Percentiles rank a stretch among this genome's conserved stretches.
These are phyloP conservation scores for Melanotaenia nigrans DNA, from an alignment of 2,797 vertebrate species.

Conservation along the genomic window DNA sequence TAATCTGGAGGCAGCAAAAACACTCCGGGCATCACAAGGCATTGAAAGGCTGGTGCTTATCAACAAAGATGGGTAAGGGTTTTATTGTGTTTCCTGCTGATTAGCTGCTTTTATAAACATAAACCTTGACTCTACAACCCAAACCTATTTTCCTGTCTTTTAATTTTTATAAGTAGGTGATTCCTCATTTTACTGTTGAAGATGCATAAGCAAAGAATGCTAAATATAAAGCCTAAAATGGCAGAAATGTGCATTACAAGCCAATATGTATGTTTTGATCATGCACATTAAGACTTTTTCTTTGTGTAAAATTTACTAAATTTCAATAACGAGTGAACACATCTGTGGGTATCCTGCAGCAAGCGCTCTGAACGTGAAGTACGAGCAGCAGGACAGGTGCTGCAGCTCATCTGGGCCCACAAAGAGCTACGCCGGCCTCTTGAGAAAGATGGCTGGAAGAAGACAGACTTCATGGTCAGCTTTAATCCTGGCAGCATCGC, in stretches of 20 bases:
- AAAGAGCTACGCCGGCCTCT: constrained; percentile 93
- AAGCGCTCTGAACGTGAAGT: constrained; percentile 95
- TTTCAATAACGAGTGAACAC: neutral
- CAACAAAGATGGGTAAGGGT: constrained; percentile 91
- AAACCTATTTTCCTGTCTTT: neutral
- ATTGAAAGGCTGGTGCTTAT: constrained; percentile 97
- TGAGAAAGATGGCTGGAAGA: constrained; percentile 99
- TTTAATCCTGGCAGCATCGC: constrained; percentile 78
- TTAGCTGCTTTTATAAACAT: neutral
- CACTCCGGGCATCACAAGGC: constrained; percentile 90
- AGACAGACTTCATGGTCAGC: constrained; percentile 93
- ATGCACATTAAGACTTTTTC: neutral
- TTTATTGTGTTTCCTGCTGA: neutral
- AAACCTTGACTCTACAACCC: neutral
- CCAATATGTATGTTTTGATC: neutral
- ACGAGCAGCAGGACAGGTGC: constrained; percentile 90
- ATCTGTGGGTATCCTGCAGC: constrained; percentile 67
- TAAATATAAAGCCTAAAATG: neutral
- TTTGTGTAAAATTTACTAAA: neutral
- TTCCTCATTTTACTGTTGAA: too few species aligned
- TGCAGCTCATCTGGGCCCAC: constrained; percentile 96
- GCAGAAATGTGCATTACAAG: neutral
- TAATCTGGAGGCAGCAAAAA: constrained; percentile 94
- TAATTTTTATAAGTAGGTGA: too few species aligned
- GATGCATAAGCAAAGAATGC: too few species aligned